Evolutionary conservation across 2,797 vertebrate species (phyloP), one percentile per base, ranked within the genome.

Genomic region (Siniperca obscura): DNA sequence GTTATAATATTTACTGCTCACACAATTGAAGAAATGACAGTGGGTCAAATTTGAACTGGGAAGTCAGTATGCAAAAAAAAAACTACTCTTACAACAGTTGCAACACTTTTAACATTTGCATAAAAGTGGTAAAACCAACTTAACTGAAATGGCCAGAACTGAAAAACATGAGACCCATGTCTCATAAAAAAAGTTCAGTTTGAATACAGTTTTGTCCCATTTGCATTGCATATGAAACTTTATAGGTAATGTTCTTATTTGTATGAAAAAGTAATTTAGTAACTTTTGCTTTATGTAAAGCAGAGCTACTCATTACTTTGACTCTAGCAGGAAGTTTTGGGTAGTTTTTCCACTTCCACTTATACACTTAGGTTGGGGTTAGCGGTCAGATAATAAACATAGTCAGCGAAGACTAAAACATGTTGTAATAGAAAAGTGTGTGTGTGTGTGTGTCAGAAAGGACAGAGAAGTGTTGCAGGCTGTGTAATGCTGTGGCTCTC

Each of bases 381-480:
- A 59, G n/a, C 46, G 25, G 22, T 36, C 36, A 50, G 14, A 59
- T 9, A 60, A 60, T 6, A 38, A 46, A 44, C 40, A 50, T 0
- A 57, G 12, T 59, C 46, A 22, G 34, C 0, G 2, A 17, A 69
- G 42, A 64, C 40, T 70, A 9, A 9, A 25, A 66, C 48, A 21
- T 57, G 38, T 38, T 70, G 65, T 25, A 57, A n/a, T 42, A 46
- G 19, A 34, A 44, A 30, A 27, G 40, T 68, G 65, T 22, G 50
- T 68, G 42, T 55, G 59, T 22, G 61, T 74, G 65, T 74, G 70
- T 48, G 65, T 76, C 40, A 74, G 70, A 61, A 44, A 25, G 81
- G 73, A 71, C 65, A 61, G 38, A 55, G 60, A 61, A 44, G 46
- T 62, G 80, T 90, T 86, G 77, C 70, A 16, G 89, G 87, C 86